Conservation (phyloP, 2,113 vertebrate genomes). For the Rhinoptilus africanus region DNA sequence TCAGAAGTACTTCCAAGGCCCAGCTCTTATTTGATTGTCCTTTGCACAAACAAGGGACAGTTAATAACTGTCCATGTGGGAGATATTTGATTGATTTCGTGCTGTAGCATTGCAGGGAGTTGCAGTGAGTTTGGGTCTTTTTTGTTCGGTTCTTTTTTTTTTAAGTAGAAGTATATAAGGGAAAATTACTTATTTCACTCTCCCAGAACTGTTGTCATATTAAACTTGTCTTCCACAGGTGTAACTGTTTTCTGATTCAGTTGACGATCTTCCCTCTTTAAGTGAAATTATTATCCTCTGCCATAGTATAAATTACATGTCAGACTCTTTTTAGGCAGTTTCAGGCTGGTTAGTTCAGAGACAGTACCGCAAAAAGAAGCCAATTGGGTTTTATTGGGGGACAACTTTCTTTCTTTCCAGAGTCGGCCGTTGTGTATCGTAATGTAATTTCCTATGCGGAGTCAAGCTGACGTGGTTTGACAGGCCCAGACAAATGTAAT, state of each 20-base stretch:
- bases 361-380: not conserved
- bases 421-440: not conserved
- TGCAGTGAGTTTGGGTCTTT: not conserved
- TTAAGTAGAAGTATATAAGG: not conserved
- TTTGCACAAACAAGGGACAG: conserved; percentile 27
- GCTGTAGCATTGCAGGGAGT: not conserved
- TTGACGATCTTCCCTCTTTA: conserved; percentile 27
- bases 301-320: conserved; percentile 45
- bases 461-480: not conserved
- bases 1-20: not conserved
- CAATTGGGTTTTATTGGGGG: not conserved
- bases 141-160: not conserved
- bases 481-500: not conserved
- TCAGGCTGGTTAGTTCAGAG: conserved; percentile 63
- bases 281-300: conserved; percentile 51
- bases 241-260: conserved; percentile 37
- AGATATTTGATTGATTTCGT: conserved; percentile 42
- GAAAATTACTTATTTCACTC: conserved; percentile 8
- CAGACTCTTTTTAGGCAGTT: conserved; percentile 55
- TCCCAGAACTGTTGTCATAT: conserved; percentile 1
- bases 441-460: not conserved
- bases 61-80: conserved; percentile 33
- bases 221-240: not conserved
- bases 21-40: not conserved
- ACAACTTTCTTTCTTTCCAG: not conserved